Conservation (phyloP, 2,888 invertebrate genomes). For the Ceramica pisi region DNA sequence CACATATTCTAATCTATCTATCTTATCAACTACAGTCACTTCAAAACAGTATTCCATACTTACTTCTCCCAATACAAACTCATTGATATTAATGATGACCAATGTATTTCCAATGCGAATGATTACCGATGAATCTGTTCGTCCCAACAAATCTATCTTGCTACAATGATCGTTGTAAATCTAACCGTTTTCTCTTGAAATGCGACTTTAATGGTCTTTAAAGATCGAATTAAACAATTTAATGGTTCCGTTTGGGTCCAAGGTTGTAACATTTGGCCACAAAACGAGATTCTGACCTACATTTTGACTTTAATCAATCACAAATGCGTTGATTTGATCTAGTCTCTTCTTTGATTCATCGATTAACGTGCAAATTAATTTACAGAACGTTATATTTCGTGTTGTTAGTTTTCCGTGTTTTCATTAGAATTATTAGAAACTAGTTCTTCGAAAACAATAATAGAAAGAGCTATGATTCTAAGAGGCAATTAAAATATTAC, state of each 20-base stretch:
- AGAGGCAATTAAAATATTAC: constrained; percentile 49
- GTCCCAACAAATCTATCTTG: constrained; percentile 52
- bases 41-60: constrained; percentile 2
- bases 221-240: constrained; percentile 59
- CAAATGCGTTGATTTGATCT: constrained; percentile 29
- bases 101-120: constrained; percentile 33
- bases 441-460: constrained; percentile 52
- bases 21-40: background rate
- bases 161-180: constrained; percentile 51
- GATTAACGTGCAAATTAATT: constrained; percentile 1
- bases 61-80: constrained; percentile 18
- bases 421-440: constrained; percentile 32
- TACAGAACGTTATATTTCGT: constrained; percentile 19
- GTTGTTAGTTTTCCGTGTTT: constrained; percentile 3
- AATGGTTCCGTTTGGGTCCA: constrained; percentile 53
- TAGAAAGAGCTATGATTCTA: constrained; percentile 35
- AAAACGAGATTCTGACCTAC: constrained; percentile 56
- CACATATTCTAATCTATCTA: too few relatives aligned
- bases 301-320: constrained; percentile 58
- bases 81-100: constrained; percentile 44
- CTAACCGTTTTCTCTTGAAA: constrained; percentile 57
- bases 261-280: constrained; percentile 54
- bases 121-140: constrained; percentile 39
- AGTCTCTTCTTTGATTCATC: constrained; percentile 20
- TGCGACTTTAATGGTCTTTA: constrained; percentile 60